A percentile compares a stretch with the other conserved stretches of the same genome.
Evolutionary conservation across 2,113 vertebrate species (phyloP).

Genomic region (Mormoops blainvillei): DNA sequence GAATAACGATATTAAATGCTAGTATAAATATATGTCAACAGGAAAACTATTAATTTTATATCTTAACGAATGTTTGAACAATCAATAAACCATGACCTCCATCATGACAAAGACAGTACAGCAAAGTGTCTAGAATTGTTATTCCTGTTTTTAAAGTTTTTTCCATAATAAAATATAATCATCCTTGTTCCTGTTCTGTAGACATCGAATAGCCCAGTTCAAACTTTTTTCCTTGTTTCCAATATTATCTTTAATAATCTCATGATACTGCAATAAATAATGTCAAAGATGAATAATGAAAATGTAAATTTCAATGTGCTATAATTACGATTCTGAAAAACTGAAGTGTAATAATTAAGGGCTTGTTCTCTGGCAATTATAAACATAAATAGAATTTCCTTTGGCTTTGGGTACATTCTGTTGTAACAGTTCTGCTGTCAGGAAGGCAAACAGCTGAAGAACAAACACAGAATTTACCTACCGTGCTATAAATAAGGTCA

Average conservation of each 20-base stretch:
- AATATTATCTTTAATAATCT: slow-evolving; percentile 54
- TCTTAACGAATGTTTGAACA: not conserved
- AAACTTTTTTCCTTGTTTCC: not conserved
- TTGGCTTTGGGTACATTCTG: not conserved
- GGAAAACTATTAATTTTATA: slow-evolving; percentile 57
- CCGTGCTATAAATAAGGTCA: slow-evolving; percentile 45
- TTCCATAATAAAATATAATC: not conserved
- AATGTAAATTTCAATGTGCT: slow-evolving; percentile 44
- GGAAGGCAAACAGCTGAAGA: slow-evolving; percentile 37
- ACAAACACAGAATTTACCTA: slow-evolving; percentile 17
- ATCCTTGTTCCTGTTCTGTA: not conserved
- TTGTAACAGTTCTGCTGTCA: slow-evolving; percentile 1
- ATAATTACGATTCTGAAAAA: slow-evolving; percentile 51
- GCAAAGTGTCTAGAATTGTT: not conserved
- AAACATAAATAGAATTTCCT: slow-evolving; percentile 55
- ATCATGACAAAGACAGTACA: not conserved
- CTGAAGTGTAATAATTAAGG: slow-evolving; percentile 18
- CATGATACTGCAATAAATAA: slow-evolving; percentile 44
- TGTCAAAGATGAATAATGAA: slow-evolving; percentile 48
- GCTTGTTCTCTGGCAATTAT: slow-evolving; percentile 27
- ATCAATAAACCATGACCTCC: slow-evolving; percentile 33
- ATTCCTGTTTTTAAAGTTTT: not conserved
- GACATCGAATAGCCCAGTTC: not conserved
- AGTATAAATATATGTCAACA: slow-evolving; percentile 10
- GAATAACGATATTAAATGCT: slow-evolving; percentile 42